Evolutionary conservation across 2,888 invertebrate species (phyloP), one percentile per base, ranked within the genome.

Genomic region (Rhabditoides inermis): DNA sequence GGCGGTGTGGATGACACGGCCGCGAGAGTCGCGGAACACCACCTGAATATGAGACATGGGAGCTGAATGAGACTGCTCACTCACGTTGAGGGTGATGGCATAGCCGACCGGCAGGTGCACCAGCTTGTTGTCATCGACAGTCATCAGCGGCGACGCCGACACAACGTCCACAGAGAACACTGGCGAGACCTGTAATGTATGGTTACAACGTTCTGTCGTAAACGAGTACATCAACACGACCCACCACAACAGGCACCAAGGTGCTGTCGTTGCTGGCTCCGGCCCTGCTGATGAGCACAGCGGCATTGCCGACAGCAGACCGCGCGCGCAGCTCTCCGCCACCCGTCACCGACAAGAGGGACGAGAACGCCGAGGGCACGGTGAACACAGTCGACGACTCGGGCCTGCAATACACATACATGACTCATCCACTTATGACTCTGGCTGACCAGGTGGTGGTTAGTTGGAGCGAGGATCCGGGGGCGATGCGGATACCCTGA

Each of bases 211-310:
- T 32, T 12, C 10, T 32, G 32, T 32, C 32, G 32, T 32, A 12
- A 12, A 12, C 15, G 32, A 15, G 10, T 39, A 37, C 39, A 46
- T 18, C 41, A 39, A 48, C 10, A 48, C 36, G 45, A 23, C 49
- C 35, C 23, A 64, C 65, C n/a, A 61, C 56, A 15, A 69, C 55
- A 2, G 63, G 61, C 32, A 69, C 55, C 18, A 69, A 51, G 2
- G 52, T 45, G 1, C 61, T 63, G 27, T 65, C 61, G 46, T 68
- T 68, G 46, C 58, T 56, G 10, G 61, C 53, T 32, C 51, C 37
- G 10, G 41, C 10, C 1, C 56, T 54, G 15, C 51, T 49, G 10
- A 62, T 49, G 2, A 49, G 47, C 5, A 68, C 27, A 0, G 52
- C 58, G 3, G 51, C 60, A 3, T 52, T 49, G 35, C 68, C 69